Conservation (phyloP, 2,797 vertebrate species). For the Hoplostethus atlanticus region DNA sequence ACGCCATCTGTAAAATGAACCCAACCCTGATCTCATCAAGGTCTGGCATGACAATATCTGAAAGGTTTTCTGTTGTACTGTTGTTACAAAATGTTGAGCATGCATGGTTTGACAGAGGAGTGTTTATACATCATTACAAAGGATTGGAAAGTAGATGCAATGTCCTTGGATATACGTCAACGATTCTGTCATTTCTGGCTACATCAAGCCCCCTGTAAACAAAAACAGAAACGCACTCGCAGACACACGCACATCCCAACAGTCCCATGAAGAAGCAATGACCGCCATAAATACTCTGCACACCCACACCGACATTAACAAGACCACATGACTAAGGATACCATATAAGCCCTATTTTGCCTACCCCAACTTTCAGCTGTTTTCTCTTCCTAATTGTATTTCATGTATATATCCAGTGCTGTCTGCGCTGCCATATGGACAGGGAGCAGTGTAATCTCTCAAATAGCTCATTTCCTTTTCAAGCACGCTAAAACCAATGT, state of each 20-base stretch:
- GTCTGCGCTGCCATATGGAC: slow-evolving; percentile 66
- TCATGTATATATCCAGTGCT: slow-evolving; percentile 56
- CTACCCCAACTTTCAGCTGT: slow-evolving; percentile 38
- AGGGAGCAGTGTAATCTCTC: slow-evolving; percentile 70
- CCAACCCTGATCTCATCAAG: background rate
- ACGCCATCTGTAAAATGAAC: background rate
- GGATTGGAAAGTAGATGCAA: slow-evolving; percentile 20
- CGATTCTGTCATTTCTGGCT: slow-evolving; percentile 36
- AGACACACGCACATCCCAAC: slow-evolving; percentile 8
- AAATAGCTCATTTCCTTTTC: slow-evolving; percentile 83
- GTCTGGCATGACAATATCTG: background rate
- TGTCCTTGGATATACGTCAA: slow-evolving; percentile 41
- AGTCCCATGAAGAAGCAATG: slow-evolving; percentile 41
- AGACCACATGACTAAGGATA: slow-evolving; percentile 46
- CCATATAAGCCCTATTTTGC: slow-evolving; percentile 35
- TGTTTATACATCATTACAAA: slow-evolving; percentile 25
- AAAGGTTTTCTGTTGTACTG: background rate
- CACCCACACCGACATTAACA: slow-evolving; percentile 54
- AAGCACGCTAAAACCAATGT: slow-evolving; percentile 73
- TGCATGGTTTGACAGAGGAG: slow-evolving; percentile 21
- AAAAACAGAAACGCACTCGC: slow-evolving; percentile 40
- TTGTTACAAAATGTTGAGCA: background rate
- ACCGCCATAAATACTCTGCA: slow-evolving; percentile 48
- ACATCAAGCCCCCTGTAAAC: slow-evolving; percentile 37
- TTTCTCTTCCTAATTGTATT: slow-evolving; percentile 61